phyloP scores from a whole-genome alignment of 2,113 vertebrate species.

The Gorsachius goisagi region DNA sequence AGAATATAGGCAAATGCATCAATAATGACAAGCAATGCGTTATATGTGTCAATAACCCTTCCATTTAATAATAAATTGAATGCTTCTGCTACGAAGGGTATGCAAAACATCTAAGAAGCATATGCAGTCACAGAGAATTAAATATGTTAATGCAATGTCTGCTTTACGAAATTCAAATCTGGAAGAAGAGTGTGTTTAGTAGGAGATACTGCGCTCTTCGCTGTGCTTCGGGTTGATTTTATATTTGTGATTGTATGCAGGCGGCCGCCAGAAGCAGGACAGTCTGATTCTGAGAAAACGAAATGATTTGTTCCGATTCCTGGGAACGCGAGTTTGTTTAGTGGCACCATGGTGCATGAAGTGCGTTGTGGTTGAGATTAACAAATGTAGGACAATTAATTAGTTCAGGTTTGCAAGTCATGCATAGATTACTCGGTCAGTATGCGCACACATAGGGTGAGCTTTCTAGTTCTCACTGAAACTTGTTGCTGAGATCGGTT shows the following conservation, averaged over 20 bases:
- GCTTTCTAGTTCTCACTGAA: not conserved
- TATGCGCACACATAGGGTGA: not conserved
- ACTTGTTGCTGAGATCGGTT: not conserved
- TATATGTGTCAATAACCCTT: not conserved
- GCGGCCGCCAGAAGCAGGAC: not conserved
- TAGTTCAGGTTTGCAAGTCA: not conserved
- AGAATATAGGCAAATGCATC: not conserved
- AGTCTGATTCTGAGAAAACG: not conserved
- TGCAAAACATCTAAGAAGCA: not conserved
- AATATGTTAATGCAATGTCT: not conserved
- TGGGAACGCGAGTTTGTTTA: not conserved
- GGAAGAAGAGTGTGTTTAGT: not conserved
- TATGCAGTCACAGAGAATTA: not conserved
- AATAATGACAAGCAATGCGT: not conserved
- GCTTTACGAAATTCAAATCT: not conserved
- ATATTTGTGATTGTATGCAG: not conserved
- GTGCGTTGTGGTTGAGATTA: not conserved
- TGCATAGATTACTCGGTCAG: not conserved
- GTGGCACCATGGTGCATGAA: not conserved
- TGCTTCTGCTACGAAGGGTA: not conserved
- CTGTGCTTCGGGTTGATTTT: not conserved
- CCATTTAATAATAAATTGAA: not conserved
- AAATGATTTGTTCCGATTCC: not conserved
- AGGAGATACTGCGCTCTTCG: not conserved
- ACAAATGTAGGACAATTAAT: slow-evolving; percentile 1